Evolutionary conservation across 2,797 vertebrate genomes (phyloP).

Genomic region (Myotis myotis): DNA sequence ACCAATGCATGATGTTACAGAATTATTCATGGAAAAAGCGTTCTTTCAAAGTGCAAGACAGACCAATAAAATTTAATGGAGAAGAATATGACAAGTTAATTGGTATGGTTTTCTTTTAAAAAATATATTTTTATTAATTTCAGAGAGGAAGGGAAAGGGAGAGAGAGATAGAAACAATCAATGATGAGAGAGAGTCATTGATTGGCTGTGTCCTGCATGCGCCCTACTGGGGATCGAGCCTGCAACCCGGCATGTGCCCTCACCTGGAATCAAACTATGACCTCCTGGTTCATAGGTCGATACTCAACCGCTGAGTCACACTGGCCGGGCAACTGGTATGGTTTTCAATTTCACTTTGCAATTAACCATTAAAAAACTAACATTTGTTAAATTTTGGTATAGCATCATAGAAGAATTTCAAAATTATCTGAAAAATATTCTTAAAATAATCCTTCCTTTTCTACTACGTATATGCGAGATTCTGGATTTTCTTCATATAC

Average conservation of each 20-base stretch:
- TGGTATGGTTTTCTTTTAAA: not conserved
- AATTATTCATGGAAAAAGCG: not conserved
- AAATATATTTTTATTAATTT: too few relatives aligned
- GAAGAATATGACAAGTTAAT: not conserved
- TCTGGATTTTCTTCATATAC: not conserved
- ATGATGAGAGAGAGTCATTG: too few relatives aligned
- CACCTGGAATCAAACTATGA: too few relatives aligned
- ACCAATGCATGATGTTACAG: not conserved
- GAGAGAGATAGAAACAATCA: too few relatives aligned
- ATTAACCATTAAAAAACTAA: not conserved
- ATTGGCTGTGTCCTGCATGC: too few relatives aligned
- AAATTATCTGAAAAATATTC: not conserved
- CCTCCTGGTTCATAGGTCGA: too few relatives aligned
- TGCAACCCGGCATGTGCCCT: too few relatives aligned
- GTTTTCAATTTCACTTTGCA: slow-evolving; percentile 28
- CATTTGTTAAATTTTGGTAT: slow-evolving; percentile 30
- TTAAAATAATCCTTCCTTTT: not conserved
- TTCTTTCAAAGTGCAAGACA: not conserved
- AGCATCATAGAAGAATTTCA: not conserved
- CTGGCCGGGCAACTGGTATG: not conserved
- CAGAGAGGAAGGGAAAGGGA: too few relatives aligned
- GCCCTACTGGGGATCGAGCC: too few relatives aligned
- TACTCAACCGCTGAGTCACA: too few relatives aligned
- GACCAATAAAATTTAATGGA: not conserved
- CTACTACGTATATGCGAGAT: not conserved